These are phyloP conservation scores for Gavia stellata DNA, from an alignment of 2,113 vertebrate species.

Conservation along the genomic window DNA sequence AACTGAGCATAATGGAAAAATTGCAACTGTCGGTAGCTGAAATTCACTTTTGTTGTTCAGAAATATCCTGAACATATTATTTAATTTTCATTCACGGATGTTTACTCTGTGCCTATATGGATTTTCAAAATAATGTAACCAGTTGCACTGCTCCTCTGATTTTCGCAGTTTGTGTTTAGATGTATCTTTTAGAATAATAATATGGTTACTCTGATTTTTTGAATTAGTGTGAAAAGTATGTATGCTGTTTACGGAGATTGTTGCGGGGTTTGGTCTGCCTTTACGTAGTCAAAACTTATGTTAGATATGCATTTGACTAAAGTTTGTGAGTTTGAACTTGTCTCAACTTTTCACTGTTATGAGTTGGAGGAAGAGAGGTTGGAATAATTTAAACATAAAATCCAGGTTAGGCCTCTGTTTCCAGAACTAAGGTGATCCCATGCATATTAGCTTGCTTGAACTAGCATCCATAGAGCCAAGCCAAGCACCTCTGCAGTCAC, in stretches of 20 bases:
- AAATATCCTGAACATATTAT: neutral
- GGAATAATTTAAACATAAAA: neutral
- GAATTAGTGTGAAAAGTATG: neutral
- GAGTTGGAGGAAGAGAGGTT: neutral
- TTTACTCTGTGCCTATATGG: neutral
- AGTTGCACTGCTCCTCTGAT: neutral
- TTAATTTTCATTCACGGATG: constrained; percentile 9
- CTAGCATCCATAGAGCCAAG: neutral
- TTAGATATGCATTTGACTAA: neutral
- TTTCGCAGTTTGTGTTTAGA: neutral
- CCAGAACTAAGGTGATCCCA: neutral
- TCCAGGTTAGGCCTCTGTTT: neutral
- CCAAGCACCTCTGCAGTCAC: neutral
- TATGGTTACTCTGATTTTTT: neutral
- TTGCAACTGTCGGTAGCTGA: neutral
- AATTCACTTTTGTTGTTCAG: neutral
- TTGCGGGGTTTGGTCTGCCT: neutral
- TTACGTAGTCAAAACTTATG: neutral
- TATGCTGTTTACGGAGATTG: neutral
- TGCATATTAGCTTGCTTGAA: neutral
- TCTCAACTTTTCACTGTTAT: neutral
- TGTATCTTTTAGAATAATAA: neutral
- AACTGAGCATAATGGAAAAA: neutral
- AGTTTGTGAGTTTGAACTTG: neutral
- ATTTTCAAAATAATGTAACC: neutral